Conservation (phyloP, 2,888 invertebrate species). For the Platycnemis pennipes region DNA sequence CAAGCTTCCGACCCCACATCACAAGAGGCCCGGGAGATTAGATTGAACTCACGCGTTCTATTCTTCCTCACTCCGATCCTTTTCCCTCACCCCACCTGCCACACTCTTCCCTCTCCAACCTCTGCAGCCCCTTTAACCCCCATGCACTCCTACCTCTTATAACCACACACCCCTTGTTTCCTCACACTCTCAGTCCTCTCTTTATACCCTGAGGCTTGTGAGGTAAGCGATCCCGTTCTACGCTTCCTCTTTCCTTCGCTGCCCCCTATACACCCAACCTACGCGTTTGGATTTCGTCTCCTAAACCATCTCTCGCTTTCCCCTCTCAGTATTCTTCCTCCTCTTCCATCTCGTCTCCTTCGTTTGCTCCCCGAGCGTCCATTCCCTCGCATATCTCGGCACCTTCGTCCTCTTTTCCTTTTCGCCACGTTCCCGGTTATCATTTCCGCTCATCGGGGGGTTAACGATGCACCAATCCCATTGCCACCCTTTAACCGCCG, state of each 20-base stretch:
- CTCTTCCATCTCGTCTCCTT: not conserved
- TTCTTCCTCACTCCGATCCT: constrained; percentile 17
- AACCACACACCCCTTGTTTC: not conserved
- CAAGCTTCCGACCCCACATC: constrained; percentile 55
- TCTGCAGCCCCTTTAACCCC: constrained; percentile 11
- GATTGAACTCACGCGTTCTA: constrained; percentile 40
- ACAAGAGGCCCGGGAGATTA: constrained; percentile 47
- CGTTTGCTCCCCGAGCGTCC: not conserved
- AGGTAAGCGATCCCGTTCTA: constrained; percentile 53
- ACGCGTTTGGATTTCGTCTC: not conserved
- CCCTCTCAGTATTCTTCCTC: not conserved
- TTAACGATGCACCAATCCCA: not conserved
- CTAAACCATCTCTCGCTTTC: not conserved
- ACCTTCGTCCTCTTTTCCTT: not conserved
- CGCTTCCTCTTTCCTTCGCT: constrained; percentile 3
- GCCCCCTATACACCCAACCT: not conserved
- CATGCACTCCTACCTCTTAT: not conserved
- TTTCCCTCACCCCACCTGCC: not conserved
- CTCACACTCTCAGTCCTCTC: not conserved
- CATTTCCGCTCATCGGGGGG: not conserved
- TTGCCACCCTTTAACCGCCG: not conserved
- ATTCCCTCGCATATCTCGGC: not conserved
- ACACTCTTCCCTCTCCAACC: not conserved
- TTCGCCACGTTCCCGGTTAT: not conserved
- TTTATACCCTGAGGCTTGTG: not conserved